These are phyloP conservation scores for Calameuta pallipes DNA, from an alignment of 2,888 invertebrate species.

Conservation along the genomic window DNA sequence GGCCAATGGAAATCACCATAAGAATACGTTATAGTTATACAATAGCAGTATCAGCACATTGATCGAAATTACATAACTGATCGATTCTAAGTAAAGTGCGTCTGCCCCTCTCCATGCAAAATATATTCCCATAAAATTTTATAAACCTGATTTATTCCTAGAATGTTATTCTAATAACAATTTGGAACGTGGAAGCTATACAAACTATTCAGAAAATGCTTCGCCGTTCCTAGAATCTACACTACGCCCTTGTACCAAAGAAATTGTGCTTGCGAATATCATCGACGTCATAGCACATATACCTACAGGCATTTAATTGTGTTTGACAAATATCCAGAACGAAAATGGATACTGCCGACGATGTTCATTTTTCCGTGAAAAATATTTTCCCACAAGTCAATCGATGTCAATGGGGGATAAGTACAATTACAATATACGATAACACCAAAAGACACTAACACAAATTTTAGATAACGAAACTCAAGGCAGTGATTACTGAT, in stretches of 20 bases:
- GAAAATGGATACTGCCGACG: neutral
- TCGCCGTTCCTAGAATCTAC: neutral
- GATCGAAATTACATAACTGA: neutral
- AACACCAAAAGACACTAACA: neutral
- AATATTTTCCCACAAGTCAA: neutral
- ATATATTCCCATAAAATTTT: neutral
- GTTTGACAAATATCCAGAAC: neutral
- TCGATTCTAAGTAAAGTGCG: neutral
- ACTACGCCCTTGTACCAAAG: neutral
- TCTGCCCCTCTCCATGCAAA: neutral
- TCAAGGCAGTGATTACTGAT: neutral
- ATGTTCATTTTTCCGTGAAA: neutral
- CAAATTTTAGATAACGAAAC: neutral
- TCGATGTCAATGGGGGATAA: neutral
- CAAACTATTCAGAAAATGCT: neutral
- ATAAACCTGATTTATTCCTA: neutral
- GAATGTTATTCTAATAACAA: neutral
- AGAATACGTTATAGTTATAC: neutral
- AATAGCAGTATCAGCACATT: neutral
- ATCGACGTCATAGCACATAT: neutral
- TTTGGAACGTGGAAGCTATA: too few relatives aligned
- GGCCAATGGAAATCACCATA: neutral
- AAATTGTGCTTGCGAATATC: neutral
- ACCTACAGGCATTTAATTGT: neutral
- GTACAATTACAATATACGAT: neutral